Evolutionary conservation across 2,113 vertebrate species (phyloP), one percentile per base, ranked within the genome.

Genomic region (Cromileptes altivelis): DNA sequence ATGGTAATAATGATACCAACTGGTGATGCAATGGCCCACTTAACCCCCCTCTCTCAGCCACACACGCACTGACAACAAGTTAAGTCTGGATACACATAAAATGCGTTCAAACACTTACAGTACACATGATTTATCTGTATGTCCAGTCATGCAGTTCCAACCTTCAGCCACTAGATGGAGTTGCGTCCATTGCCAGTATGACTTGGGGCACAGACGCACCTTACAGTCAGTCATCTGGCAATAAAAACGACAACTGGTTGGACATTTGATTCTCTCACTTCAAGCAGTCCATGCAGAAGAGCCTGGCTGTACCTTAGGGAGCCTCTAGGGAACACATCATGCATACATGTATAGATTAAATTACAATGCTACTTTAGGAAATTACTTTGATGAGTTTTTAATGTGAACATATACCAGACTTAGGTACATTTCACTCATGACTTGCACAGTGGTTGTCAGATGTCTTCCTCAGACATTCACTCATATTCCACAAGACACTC

Each of bases 91-190:
- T 55, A 9, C 33, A 37, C 9, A 9, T 45, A 9, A 45, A 45
- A 45, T 45, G 42, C 42, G 42, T 11, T 11, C 23, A 27, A 13
- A 58, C 57, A 60, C 57, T 27, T 27, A 21, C 15, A 17, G 23
- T 19, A 55, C 21, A 10, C 4, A 1, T 52, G 14, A 9, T 17
- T 19, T n/a, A 18, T 18, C 4, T 15, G 5, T 37, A 7, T 23
- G 1, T 37, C 5, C n/a, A 25, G 6, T 23, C 17, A 2, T 81
- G 82, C 52, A 62, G 67, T 7, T 78, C 30, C 72, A 37, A 1
- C 6, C 0, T 55, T 11, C 17, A 40, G 83, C 83, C 94, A 89
- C 88, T 89, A 94, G 91, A 86, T 88, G 90, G 91, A 0, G 79
- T 1, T 19, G 25, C 0, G 17, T 69, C 17, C 69, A 30, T 63